A percentile compares a stretch with the other conserved stretches of the same genome.
Evolutionary conservation across 2,888 invertebrate genomes (phyloP).

Genomic region (Dicyrtomina minuta): DNA sequence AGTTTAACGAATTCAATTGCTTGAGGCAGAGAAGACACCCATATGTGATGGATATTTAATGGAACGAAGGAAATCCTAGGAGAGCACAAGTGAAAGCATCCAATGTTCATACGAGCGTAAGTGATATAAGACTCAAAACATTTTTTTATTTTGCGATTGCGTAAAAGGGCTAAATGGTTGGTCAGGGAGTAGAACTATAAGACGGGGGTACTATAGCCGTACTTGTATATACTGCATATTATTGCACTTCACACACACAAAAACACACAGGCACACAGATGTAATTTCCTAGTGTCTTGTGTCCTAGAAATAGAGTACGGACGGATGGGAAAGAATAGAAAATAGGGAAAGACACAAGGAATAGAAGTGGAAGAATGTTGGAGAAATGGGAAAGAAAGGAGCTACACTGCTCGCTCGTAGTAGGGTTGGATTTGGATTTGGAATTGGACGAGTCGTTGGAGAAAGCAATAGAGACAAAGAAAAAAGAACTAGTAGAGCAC

Average conservation of each 20-base stretch:
- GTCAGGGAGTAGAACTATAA: too few relatives aligned
- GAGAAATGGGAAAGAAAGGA: neutral
- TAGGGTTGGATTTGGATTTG: too few relatives aligned
- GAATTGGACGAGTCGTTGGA: conserved; percentile 5
- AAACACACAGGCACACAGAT: too few relatives aligned
- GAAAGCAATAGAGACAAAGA: conserved; percentile 1
- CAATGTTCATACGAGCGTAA: conserved; percentile 42
- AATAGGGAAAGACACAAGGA: neutral
- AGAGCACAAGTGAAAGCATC: conserved; percentile 27
- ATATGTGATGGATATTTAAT: conserved; percentile 51
- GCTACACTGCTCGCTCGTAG: too few relatives aligned
- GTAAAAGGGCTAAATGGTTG: conserved; percentile 33
- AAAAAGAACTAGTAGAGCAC: neutral
- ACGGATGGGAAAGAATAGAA: neutral
- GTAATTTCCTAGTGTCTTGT: neutral
- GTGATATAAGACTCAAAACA: conserved; percentile 33
- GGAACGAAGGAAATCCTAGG: conserved; percentile 47
- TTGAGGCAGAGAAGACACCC: conserved; percentile 41
- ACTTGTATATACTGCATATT: too few relatives aligned
- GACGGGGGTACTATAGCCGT: too few relatives aligned
- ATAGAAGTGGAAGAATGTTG: conserved; percentile 3
- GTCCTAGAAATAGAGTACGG: neutral
- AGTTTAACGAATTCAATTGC: conserved; percentile 49
- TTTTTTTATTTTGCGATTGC: conserved; percentile 39
- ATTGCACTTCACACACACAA: neutral